These are phyloP conservation scores for Pipistrellus kuhlii DNA, from an alignment of 2,797 vertebrate genomes.

Conservation along the genomic window DNA sequence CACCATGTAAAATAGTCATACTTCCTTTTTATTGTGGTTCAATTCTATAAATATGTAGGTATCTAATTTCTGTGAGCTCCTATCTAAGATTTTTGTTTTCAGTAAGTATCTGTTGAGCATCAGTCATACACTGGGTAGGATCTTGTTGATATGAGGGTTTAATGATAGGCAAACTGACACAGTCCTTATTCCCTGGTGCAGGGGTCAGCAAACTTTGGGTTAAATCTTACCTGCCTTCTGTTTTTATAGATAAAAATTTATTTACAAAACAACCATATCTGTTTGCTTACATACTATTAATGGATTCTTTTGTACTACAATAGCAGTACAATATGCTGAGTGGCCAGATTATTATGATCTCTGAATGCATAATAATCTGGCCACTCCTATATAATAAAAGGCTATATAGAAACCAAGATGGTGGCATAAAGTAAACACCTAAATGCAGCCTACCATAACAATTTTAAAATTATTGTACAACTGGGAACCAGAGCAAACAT, in stretches of 20 bases:
- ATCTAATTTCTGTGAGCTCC: background rate
- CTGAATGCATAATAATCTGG: no score
- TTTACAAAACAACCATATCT: background rate
- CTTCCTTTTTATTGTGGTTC: slow-evolving; percentile 19
- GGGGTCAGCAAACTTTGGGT: background rate
- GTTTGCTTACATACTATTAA: background rate
- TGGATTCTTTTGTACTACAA: background rate
- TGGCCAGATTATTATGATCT: no score
- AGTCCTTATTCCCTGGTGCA: background rate
- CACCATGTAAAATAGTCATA: background rate
- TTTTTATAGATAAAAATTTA: slow-evolving; percentile 18
- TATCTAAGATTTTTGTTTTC: slow-evolving; percentile 12
- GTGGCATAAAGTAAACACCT: no score
- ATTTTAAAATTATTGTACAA: no score
- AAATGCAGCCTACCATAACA: no score
- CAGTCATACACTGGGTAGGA: background rate
- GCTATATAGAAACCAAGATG: no score
- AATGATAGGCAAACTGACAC: background rate
- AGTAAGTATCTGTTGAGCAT: background rate
- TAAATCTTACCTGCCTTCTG: background rate
- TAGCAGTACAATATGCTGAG: background rate
- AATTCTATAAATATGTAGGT: background rate
- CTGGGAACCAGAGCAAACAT: no score
- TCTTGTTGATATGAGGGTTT: background rate
- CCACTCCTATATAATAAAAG: no score